Base-by-base conservation (phyloP, 2,888 invertebrate species). In the Sicus ferrugineus region DNA sequence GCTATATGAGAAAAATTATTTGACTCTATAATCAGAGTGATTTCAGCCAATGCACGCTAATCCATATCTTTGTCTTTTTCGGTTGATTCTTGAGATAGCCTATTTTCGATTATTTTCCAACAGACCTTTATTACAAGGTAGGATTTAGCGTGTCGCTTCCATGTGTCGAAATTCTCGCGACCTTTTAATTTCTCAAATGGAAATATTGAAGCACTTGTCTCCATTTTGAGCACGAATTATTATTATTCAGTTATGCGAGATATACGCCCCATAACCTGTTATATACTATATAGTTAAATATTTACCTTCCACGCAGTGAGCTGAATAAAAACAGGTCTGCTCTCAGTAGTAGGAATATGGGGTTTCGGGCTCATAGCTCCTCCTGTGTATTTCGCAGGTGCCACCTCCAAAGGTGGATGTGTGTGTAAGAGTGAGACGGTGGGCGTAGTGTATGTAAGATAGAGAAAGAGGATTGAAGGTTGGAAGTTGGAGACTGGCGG, bases 71-170 rank as follows among this genome's bases (percentile, higher is more conserved):
- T 54, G 23, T 54, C 54, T 26, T 54, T 50, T 11, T 11, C 14
- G n/a, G 14, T 54, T 26, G 54, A 6, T 1, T 71, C n/a, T 19
- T 2, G 5, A 48, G 48, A 48, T 19, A 19, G 16, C 16, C 70
- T 67, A 62, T 50, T 14, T 70, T 70, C 67, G 52, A 70, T 64
- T 67, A 67, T 67, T 26, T 62, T 70, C 70, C 67, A 70, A 16
- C 70, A 48, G 26, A 50, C 28, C n/a, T 63, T 71, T 30, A 72
- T 64, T 16, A 71, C 66, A 2, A 73, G 64, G 59, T 63, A 72
- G 21, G 73, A 73, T 34, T 71, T 69, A 50, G 68, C 65, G 38
- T 70, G 58, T 38, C 81, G 84, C 81, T 73, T 81, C 83, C 77
- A 80, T 70, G 9, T 54, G 50, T 73, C 69, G 34, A 69, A 67